Evolutionary conservation across 2,797 vertebrate species (phyloP).

Genomic region (Myoxocephalus aenaeus): DNA sequence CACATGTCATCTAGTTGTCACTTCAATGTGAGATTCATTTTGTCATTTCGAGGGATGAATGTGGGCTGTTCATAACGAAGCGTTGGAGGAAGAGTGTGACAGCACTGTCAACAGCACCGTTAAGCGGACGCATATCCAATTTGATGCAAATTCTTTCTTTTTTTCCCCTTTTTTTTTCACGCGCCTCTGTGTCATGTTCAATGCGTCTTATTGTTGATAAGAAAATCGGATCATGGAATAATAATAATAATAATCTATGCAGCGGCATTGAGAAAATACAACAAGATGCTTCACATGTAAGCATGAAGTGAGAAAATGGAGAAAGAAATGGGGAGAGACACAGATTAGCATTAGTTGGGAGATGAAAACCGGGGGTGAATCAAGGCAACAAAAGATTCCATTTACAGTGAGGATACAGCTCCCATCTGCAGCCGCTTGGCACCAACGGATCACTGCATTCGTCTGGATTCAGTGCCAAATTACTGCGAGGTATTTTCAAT

Average conservation of each 20-base stretch:
- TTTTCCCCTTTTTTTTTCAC: background rate
- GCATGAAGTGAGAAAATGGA: background rate
- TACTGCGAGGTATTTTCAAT: background rate
- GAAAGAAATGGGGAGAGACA: background rate
- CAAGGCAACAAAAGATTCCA: constrained; percentile 10
- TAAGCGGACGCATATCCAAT: constrained; percentile 56
- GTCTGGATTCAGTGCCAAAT: constrained; percentile 4
- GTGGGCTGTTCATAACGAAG: constrained; percentile 38
- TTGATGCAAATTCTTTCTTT: constrained; percentile 39
- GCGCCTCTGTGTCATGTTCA: constrained; percentile 48
- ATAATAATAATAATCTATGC: constrained; percentile 27
- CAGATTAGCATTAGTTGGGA: background rate
- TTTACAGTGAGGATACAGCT: constrained; percentile 8
- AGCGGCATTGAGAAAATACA: constrained; percentile 21
- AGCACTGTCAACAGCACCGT: constrained; percentile 53
- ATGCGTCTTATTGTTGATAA: constrained; percentile 48
- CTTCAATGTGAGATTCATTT: constrained; percentile 51
- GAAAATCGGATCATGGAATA: constrained; percentile 49
- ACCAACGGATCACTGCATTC: background rate
- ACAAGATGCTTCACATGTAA: constrained; percentile 14
- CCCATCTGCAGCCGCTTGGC: background rate
- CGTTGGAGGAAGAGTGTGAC: constrained; percentile 45
- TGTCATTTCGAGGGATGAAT: constrained; percentile 49
- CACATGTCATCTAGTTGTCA: constrained; percentile 55
- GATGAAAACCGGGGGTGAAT: constrained; percentile 17